Evolutionary conservation across 2,113 vertebrate species (phyloP), one percentile per base, ranked within the genome.

Genomic region (Plecotus auritus): DNA sequence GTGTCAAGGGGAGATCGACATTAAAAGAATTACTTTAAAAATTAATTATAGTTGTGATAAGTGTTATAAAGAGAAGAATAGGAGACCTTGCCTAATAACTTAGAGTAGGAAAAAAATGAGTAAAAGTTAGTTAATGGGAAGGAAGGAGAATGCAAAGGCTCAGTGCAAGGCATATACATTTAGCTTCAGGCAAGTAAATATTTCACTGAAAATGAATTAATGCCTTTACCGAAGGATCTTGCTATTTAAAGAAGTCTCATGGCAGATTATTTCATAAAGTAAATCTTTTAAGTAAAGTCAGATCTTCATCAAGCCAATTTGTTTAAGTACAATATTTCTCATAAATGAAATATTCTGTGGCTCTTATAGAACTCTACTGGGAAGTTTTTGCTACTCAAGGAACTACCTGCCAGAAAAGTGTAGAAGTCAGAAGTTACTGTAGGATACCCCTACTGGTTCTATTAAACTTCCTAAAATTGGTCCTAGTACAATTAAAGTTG

Each of bases 241-340:
- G 40, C 89, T 93, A 32, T 78, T 94, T 93, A 88, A 91, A 90
- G 86, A 90, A 96, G 74, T 85, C 47, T 93, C 80, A 2, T 30
- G 14, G 76, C 73, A 91, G 45, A 95, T 74, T 77, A 61, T 96
- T 91, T 95, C 40, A 90, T 91, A 78, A 89, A 83, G 23, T 88
- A 88, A 91, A 59, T 66, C 37, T 86, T 92, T 54, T 85, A 51
- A 90, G 83, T 87, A 90, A 94, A 85, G 69, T 23, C 81, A 47
- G n/a, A 47, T 85, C 40, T 95, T 92, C 78, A 61, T 54, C 82
- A 64, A 69, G 67, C 14, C 1, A 8, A 84, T 61, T 73, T 78
- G 14, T 83, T 97, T 95, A 95, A 90, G 54, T 64, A 7, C 35
- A 35, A 13, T 92, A 61, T 66, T 95, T 92, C 70, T 80, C 16